phyloP scores from a whole-genome alignment of 2,797 vertebrate species.

The Enteromius viviparus region DNA sequence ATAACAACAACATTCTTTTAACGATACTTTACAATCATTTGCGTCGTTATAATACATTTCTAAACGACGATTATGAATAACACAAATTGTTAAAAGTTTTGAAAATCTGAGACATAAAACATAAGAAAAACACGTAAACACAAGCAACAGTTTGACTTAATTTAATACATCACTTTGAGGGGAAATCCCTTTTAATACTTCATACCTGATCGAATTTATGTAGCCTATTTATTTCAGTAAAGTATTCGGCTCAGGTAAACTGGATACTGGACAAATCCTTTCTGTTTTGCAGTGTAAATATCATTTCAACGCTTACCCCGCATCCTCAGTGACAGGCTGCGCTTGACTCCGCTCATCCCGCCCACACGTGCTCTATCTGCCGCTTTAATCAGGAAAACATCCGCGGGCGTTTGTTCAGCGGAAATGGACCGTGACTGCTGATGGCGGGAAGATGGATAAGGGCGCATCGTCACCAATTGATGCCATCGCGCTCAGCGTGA shows the following conservation, averaged over 20 bases:
- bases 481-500: slow-evolving; percentile 54
- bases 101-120: not conserved
- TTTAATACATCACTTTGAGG: not conserved
- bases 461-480: slow-evolving; percentile 60
- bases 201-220: not conserved
- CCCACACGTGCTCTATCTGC: slow-evolving; percentile 59
- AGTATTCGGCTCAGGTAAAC: not conserved
- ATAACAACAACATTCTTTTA: not conserved
- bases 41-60: not conserved
- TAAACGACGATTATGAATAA: not conserved
- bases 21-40: not conserved
- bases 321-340: slow-evolving; percentile 53
- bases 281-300: slow-evolving; percentile 17
- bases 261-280: not conserved
- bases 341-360: slow-evolving; percentile 59
- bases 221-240: not conserved
- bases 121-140: not conserved
- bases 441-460: slow-evolving; percentile 60
- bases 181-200: not conserved
- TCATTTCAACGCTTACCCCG: slow-evolving; percentile 55
- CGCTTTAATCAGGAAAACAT: slow-evolving; percentile 71
- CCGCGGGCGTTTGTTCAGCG: slow-evolving; percentile 65
- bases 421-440: slow-evolving; percentile 68
- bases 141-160: not conserved
- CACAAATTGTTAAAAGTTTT: not conserved